A percentile compares a stretch with the other conserved stretches of the same genome.
Evolutionary conservation across 1,140 invertebrate genomes (phyloP).

Genomic region (Aphidius gifuensis): DNA sequence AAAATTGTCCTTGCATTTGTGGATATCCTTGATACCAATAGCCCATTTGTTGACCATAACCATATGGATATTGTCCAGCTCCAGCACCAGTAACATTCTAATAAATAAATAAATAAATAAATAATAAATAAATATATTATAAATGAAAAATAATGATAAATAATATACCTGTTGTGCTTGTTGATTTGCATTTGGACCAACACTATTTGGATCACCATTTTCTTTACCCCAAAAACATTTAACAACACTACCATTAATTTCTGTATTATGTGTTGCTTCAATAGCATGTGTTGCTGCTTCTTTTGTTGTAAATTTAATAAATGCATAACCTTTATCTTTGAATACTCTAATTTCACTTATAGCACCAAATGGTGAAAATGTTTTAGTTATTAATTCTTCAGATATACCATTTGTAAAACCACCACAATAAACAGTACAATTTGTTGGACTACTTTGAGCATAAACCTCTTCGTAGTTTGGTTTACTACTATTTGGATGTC

Average conservation of each 20-base stretch:
- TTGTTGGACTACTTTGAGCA: conserved; percentile 96
- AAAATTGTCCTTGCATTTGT: conserved; percentile 57
- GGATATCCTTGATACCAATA: conserved; percentile 76
- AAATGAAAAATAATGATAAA: not conserved
- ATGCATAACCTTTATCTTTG: conserved; percentile 99
- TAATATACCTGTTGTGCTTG: conserved; percentile 55
- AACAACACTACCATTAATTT: conserved; percentile 92
- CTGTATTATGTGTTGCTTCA: conserved; percentile 93
- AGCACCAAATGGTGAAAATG: conserved; percentile 89
- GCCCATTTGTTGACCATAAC: conserved; percentile 70
- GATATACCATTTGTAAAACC: conserved; percentile 90
- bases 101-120: conserved; percentile 8
- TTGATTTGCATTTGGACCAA: conserved; percentile 54
- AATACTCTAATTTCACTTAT: conserved; percentile 98
- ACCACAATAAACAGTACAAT: conserved; percentile 98
- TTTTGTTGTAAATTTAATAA: conserved; percentile 97
- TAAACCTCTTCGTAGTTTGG: conserved; percentile 68
- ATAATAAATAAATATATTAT: not conserved
- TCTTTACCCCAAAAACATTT: conserved; percentile 99
- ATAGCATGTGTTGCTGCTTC: conserved; percentile 96
- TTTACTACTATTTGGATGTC: conserved; percentile 51
- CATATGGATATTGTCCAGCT: conserved; percentile 65
- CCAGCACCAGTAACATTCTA: conserved; percentile 45
- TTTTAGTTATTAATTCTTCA: conserved; percentile 94
- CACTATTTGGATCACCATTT: conserved; percentile 71